These are phyloP conservation scores for Penaeus japonicus DNA, from an alignment of 1,140 invertebrate species.

Conservation along the genomic window DNA sequence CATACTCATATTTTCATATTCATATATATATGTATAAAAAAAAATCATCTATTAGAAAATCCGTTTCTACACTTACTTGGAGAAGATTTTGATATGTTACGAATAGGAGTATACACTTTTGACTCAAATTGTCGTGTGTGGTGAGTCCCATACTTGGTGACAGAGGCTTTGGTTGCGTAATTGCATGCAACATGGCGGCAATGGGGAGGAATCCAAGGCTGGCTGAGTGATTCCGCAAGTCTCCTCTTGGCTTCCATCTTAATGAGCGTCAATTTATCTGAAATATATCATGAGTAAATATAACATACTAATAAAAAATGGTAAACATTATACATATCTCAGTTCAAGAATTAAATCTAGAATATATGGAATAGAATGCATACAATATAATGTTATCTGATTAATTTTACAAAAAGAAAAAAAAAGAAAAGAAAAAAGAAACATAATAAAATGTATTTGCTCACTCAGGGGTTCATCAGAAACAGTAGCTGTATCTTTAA, in stretches of 20 bases:
- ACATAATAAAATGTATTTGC: not conserved
- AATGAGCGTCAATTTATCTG: not conserved
- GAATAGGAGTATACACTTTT: not conserved
- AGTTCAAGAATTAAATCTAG: too few relatives aligned
- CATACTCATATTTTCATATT: too few relatives aligned
- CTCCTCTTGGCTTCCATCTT: not conserved
- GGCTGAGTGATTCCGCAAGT: not conserved
- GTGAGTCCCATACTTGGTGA: not conserved
- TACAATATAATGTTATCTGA: too few relatives aligned
- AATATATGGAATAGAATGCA: too few relatives aligned
- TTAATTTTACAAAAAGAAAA: not conserved
- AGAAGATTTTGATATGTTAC: not conserved
- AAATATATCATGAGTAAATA: not conserved
- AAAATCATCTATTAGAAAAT: not conserved
- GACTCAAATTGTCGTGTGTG: not conserved
- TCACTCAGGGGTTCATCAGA: slow-evolving; percentile 48
- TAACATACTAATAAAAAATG: not conserved
- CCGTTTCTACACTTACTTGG: not conserved
- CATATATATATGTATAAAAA: too few relatives aligned
- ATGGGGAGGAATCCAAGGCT: not conserved
- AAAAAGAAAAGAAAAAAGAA: not conserved
- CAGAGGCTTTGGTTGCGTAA: not conserved
- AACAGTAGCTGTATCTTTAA: slow-evolving; percentile 29
- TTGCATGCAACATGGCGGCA: not conserved
- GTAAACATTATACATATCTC: not conserved